Evolutionary conservation across 1,140 invertebrate species (phyloP).

Genomic region (Archegozetes longisetosus): DNA sequence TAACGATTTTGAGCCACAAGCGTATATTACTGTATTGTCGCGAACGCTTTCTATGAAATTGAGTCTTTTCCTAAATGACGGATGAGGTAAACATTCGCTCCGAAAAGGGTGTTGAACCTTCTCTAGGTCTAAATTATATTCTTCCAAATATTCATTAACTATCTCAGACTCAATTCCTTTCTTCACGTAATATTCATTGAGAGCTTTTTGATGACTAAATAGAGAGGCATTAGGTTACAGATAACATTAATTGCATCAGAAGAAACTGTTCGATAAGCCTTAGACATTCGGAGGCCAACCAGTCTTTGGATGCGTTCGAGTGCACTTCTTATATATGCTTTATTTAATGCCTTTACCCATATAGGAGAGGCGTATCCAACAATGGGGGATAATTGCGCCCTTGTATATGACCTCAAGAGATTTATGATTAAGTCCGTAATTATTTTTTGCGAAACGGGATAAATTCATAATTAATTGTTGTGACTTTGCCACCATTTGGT

Average conservation of each 20-base stretch:
- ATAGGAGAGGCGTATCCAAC: neutral
- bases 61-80: no score
- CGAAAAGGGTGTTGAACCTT: no score
- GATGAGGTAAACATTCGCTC: no score
- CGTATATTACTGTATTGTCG: neutral
- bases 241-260: neutral
- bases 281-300: neutral
- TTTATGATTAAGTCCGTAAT: neutral
- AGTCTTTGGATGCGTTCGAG: neutral
- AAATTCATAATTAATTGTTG: neutral
- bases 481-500: neutral
- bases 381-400: neutral
- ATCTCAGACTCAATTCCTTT: neutral
- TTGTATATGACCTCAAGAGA: neutral
- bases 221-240: neutral
- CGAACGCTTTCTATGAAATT: no score
- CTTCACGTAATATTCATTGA: neutral
- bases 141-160: no score
- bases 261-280: slow-evolving; percentile 1
- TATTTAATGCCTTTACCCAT: neutral
- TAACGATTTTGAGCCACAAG: neutral
- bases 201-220: neutral
- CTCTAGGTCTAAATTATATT: no score
- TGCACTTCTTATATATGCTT: neutral
- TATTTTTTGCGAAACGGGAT: neutral